A percentile compares a stretch with the other conserved stretches of the same genome.
phyloP scores from a whole-genome alignment of 2,797 vertebrate genomes.

The Gallirallus australis region DNA sequence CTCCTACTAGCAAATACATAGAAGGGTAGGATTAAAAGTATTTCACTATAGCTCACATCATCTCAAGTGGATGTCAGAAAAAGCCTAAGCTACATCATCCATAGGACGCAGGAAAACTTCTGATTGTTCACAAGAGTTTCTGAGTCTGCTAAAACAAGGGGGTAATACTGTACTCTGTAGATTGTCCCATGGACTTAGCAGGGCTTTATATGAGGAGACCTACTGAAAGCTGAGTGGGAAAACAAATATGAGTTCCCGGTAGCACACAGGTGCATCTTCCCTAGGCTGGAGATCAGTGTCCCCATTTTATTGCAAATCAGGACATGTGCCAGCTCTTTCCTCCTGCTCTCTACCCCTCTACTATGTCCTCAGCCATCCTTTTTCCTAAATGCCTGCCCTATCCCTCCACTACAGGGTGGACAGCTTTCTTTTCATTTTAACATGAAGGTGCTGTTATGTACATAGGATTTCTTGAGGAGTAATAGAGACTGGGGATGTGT shows the following conservation, averaged over 20 bases:
- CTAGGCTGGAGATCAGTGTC: background rate
- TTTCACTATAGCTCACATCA: background rate
- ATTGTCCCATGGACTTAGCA: background rate
- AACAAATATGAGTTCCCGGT: background rate
- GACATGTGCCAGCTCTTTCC: background rate
- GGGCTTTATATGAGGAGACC: background rate
- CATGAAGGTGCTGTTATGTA: background rate
- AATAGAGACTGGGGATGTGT: background rate
- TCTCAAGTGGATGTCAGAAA: background rate
- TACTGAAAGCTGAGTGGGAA: background rate
- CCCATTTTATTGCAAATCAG: background rate
- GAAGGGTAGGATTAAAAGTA: background rate
- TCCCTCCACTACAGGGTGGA: background rate
- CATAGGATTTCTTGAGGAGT: background rate
- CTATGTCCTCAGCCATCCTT: background rate
- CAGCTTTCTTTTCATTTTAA: background rate
- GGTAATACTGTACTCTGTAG: background rate
- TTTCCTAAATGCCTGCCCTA: background rate
- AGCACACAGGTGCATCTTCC: background rate
- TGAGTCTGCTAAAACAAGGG: background rate
- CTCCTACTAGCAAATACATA: background rate
- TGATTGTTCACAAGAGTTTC: background rate
- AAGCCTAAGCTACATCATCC: background rate
- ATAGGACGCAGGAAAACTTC: background rate
- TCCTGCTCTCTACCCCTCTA: background rate